phyloP scores from a whole-genome alignment of 2,888 invertebrate genomes.

The Clusia tigrina region DNA sequence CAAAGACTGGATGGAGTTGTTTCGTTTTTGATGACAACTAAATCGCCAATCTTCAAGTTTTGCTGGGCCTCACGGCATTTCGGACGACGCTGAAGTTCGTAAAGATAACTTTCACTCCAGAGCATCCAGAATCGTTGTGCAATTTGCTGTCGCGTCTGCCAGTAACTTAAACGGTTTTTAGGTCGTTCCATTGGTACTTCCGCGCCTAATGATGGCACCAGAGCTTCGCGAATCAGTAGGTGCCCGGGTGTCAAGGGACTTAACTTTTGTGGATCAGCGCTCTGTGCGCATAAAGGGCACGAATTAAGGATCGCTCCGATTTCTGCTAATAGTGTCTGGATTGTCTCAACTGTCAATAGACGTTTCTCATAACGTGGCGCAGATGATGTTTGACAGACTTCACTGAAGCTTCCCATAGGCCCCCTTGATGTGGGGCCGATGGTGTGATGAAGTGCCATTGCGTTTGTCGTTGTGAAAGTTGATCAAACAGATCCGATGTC shows the following conservation, averaged over 20 bases:
- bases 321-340: slow-evolving; percentile 39
- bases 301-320: slow-evolving; percentile 34
- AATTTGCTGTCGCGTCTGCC: slow-evolving; percentile 22
- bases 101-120: slow-evolving; percentile 31
- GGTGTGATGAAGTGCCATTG: slow-evolving; percentile 39
- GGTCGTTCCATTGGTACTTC: slow-evolving; percentile 19
- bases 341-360: slow-evolving; percentile 36
- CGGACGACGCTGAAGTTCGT: slow-evolving; percentile 28
- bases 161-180: slow-evolving; percentile 20
- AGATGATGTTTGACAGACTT: slow-evolving; percentile 26
- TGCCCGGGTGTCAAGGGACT: slow-evolving; percentile 11
- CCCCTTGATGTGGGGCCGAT: slow-evolving; percentile 24
- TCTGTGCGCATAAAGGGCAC: slow-evolving; percentile 17
- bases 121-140: slow-evolving; percentile 30
- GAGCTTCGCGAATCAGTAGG: slow-evolving; percentile 6
- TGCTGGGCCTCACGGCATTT: slow-evolving; percentile 27
- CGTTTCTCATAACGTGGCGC: slow-evolving; percentile 17
- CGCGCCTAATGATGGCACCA: slow-evolving; percentile 21
- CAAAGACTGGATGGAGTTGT: slow-evolving; percentile 17
- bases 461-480: slow-evolving; percentile 11
- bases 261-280: slow-evolving; percentile 15
- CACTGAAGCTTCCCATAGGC: slow-evolving; percentile 10
- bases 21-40: slow-evolving; percentile 19
- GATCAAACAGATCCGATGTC: slow-evolving; percentile 14
- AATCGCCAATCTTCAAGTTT: slow-evolving; percentile 27